Base-by-base conservation (phyloP, 2,888 invertebrate genomes). In the Cantharis lateralis region DNA sequence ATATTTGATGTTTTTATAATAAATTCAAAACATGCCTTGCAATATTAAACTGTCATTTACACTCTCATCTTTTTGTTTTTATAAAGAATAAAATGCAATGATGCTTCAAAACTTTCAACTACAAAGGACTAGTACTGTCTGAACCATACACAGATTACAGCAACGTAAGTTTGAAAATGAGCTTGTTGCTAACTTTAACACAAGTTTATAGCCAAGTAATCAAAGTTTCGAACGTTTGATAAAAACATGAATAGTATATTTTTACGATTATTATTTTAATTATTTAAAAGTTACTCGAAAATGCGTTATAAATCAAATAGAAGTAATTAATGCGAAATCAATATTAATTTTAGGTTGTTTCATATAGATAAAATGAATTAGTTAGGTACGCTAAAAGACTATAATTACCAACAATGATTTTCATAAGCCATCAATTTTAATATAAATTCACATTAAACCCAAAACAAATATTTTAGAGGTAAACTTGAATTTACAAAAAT, bases 311-410 rank as follows among this genome's bases (percentile, higher is more conserved):
- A 48, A n/a, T 48, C n/a, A n/a, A 7, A 48, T 48, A n/a, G 48
- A 48, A 64, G 71, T 66, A 75, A 26, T 68, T 71, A 70, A 75
- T 75, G 75, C 15, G 20, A 75, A 75, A 75, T 75, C 75, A 18
- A 75, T 75, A 70, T 15, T 69, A 15, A 70, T 26, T 48, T 48
- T 48, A 48, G n/a, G 48, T 48, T 48, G 20, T 68, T 24, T 73
- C 16, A 48, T 73, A 73, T 68, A 32, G 20, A 68, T 62, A 73
- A 68, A 73, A 68, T 62, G 24, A 73, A 62, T 69, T 62, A 73
- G 26, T 26, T 73, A 28, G 26, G 26, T 28, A 24, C 28, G 28
- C 68, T 68, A 66, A 20, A 66, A 66, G 64, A 66, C 64, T 66
- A 66, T 20, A 66, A 66, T 66, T 18, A 66, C 18, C 7, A 66